Percentiles rank a stretch among this genome's conserved stretches.
phyloP scores from a whole-genome alignment of 2,888 invertebrate species.

The Brachyopa scutellaris region DNA sequence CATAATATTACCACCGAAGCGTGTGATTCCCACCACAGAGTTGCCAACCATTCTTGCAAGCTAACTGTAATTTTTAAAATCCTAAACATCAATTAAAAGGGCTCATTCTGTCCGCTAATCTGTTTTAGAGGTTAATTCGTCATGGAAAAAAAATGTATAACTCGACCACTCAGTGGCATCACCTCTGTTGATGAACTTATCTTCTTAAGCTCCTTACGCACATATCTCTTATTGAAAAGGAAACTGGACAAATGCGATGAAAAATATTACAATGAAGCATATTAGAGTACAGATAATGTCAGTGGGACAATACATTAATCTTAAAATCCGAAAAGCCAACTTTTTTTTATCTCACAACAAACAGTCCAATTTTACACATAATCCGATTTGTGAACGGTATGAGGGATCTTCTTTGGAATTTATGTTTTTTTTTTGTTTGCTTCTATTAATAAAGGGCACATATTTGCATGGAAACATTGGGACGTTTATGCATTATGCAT shows the following conservation, averaged over 20 bases:
- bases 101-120: constrained; percentile 16
- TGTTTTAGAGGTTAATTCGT: constrained; percentile 5
- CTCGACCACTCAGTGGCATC: constrained; percentile 10
- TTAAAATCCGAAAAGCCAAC: constrained; percentile 38
- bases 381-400: constrained; percentile 48
- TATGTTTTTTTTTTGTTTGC: not conserved
- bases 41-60: not conserved
- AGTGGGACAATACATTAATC: constrained; percentile 61
- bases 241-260: constrained; percentile 53
- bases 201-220: constrained; percentile 34
- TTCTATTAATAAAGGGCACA: no score
- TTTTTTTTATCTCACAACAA: constrained; percentile 55
- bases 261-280: constrained; percentile 50
- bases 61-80: no score
- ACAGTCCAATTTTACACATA: constrained; percentile 54
- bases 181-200: constrained; percentile 14
- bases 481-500: no score
- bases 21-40: not conserved
- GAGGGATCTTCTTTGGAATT: constrained; percentile 17
- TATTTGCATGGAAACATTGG: no score
- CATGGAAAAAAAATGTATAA: constrained; percentile 2
- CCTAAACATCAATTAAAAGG: no score
- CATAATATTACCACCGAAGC: not conserved
- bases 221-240: no score
- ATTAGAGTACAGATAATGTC: constrained; percentile 59